Conservation (phyloP, 1,140 invertebrate genomes). For the Aethina tumida region DNA sequence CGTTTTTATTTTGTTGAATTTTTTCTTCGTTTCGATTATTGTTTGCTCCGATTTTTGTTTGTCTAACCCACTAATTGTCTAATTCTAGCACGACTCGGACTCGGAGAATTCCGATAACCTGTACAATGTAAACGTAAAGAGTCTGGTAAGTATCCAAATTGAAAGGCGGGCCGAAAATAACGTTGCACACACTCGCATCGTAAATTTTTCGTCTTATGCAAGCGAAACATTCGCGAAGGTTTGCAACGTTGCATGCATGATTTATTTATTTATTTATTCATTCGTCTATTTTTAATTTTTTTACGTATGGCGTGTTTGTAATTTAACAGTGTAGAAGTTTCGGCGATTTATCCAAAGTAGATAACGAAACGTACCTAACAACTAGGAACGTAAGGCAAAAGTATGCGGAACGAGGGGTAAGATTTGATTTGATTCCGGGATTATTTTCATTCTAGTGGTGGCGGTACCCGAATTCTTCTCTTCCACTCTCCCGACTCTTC, state of each 20-base stretch:
- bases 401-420: slow-evolving; percentile 8
- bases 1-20: slow-evolving; percentile 4
- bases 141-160: slow-evolving; percentile 28
- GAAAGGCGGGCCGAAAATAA: too few relatives aligned
- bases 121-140: slow-evolving; percentile 46
- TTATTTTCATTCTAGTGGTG: too few relatives aligned
- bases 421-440: slow-evolving; percentile 1
- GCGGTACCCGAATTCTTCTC: too few relatives aligned
- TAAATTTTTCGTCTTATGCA: slow-evolving; percentile 10
- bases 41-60: slow-evolving; percentile 13
- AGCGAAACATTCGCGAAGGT: not conserved
- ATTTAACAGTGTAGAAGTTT: slow-evolving; percentile 49
- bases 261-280: not conserved
- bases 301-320: slow-evolving; percentile 12
- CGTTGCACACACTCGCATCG: too few relatives aligned
- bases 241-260: not conserved
- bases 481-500: too few relatives aligned
- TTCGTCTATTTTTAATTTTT: slow-evolving; percentile 10
- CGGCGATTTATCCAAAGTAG: slow-evolving; percentile 48
- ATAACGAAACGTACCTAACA: slow-evolving; percentile 33
- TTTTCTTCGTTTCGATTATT: slow-evolving; percentile 8
- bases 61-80: slow-evolving; percentile 15
- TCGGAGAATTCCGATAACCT: slow-evolving; percentile 40
- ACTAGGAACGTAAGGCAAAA: slow-evolving; percentile 14
- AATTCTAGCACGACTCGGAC: slow-evolving; percentile 34